Evolutionary conservation across 2,797 vertebrate genomes (phyloP), one percentile per base, ranked within the genome.

Genomic region (Graptemys geographica): DNA sequence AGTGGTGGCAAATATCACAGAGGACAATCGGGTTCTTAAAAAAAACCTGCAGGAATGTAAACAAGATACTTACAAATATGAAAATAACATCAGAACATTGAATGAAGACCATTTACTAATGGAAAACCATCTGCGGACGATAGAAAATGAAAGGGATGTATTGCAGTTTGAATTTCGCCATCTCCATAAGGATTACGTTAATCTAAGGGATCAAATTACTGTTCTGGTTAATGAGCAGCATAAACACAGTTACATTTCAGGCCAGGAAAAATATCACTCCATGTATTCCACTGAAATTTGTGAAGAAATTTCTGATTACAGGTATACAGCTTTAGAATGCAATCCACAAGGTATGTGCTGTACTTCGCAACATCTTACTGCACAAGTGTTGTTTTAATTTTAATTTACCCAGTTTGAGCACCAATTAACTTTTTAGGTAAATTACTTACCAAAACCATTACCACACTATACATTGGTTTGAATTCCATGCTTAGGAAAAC

Each of bases 1-100:
- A 82, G 79, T 96, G 59, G 49, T 98, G 56, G 84, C 90, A 74
- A 91, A 94, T 13, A 78, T 98, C 41, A 97, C 93, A 84, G 88
- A 97, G 37, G 97, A 98, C 59, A 98, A 98, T 90, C 85, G 95
- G 90, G 69, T 96, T 78, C 96, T 98, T 28, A 97, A 97, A 92
- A 97, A 97, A 81, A 96, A 98, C 81, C 91, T 98, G 11, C 96
- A 97, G 86, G 96, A 96, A 83, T 93, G 96, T 31, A 89, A 56
- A 53, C 96, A 97, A 72, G 90, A 95, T 59, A 89, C 89, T 37
- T 87, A 91, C 33, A 96, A 96, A 86, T 95, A 96, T 79, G 94
- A 98, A 82, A 94, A 76, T 23, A 95, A 83, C 89, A 90, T 97
- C 49, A 95, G 93, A 47, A 94, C 95, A 84, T 83, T 96, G 65